phyloP scores from a whole-genome alignment of 2,113 vertebrate genomes.

The Percopsis transmontana region DNA sequence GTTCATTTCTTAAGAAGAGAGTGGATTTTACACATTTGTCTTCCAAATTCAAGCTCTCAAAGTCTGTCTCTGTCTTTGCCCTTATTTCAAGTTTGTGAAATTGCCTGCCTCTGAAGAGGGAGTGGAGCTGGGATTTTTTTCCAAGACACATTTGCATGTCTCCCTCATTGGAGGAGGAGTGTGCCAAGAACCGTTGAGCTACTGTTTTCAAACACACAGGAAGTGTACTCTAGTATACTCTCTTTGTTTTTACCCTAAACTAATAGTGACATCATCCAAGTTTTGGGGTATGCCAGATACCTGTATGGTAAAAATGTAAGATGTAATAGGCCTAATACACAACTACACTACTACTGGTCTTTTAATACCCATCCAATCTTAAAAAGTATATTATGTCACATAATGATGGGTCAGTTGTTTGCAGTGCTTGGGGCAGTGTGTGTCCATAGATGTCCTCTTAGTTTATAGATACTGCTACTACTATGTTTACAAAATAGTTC shows the following conservation, averaged over 20 bases:
- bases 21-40: not conserved
- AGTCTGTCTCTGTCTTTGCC: conserved; percentile 9
- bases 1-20: not conserved
- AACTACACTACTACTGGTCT: too few species aligned
- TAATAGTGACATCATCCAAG: conserved; percentile 8
- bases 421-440: too few species aligned
- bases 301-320: too few species aligned
- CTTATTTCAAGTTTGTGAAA: conserved; percentile 47
- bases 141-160: conserved; percentile 66
- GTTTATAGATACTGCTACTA: too few species aligned
- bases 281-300: too few species aligned
- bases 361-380: too few species aligned
- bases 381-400: too few species aligned
- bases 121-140: conserved; percentile 27
- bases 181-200: conserved; percentile 42
- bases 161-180: conserved; percentile 61
- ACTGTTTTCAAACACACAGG: conserved; percentile 35
- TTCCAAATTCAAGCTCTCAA: conserved; percentile 39
- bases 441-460: too few species aligned
- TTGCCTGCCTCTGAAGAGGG: conserved; percentile 47
- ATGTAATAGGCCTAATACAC: too few species aligned
- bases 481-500: too few species aligned
- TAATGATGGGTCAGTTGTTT: too few species aligned
- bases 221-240: conserved; percentile 38
- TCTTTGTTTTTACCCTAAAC: conserved; percentile 9